Conservation (phyloP, 2,888 invertebrate genomes). For the Sphaerolaimus hirsutus region DNA sequence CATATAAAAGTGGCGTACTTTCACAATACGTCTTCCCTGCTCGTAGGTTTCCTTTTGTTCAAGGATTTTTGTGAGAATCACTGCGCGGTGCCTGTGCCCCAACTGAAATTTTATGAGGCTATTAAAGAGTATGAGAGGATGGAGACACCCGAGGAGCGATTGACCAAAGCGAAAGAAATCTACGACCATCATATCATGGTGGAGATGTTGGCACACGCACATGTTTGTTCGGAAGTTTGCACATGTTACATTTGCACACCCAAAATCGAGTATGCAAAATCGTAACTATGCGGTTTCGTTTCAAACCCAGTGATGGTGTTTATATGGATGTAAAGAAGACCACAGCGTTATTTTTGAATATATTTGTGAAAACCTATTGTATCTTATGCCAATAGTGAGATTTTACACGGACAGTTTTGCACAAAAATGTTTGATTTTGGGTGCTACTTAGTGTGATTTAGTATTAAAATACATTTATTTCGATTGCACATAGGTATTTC, state of each 20-base stretch:
- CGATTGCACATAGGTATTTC: too few relatives aligned
- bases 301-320: too few relatives aligned
- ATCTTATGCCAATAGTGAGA: too few relatives aligned
- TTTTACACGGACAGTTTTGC: background rate
- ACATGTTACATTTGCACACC: background rate
- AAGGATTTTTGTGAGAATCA: conserved; percentile 95
- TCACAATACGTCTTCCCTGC: conserved; percentile 6
- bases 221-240: conserved; percentile 64
- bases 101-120: conserved; percentile 97
- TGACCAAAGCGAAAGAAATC: conserved; percentile 76
- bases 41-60: conserved; percentile 78
- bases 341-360: too few relatives aligned
- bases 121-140: conserved; percentile 95
- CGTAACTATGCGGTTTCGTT: too few relatives aligned
- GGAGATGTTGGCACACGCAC: conserved; percentile 87
- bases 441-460: background rate
- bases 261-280: background rate
- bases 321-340: too few relatives aligned
- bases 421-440: background rate
- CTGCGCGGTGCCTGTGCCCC: conserved; percentile 82
- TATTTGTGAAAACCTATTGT: too few relatives aligned
- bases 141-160: conserved; percentile 82
- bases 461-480: background rate
- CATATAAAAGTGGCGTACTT: background rate
- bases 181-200: conserved; percentile 99